Conservation (phyloP, 1,140 invertebrate genomes). For the Drosophila quadrilineata region DNA sequence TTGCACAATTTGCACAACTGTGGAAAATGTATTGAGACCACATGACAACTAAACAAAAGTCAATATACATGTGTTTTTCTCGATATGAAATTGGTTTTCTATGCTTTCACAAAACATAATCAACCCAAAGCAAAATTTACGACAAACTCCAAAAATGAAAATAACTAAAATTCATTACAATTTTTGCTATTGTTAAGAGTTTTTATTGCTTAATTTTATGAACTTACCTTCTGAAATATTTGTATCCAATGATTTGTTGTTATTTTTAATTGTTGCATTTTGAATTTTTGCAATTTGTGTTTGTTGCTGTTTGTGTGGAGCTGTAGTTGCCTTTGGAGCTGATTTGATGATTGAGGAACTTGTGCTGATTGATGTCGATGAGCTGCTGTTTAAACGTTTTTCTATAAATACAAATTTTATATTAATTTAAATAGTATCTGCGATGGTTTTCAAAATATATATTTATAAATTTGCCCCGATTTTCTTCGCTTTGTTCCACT, state of each 20-base stretch:
- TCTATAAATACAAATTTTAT: constrained; percentile 18
- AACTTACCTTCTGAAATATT: constrained; percentile 58
- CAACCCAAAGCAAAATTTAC: constrained; percentile 13
- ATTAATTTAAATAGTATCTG: neutral
- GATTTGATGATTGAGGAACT: neutral
- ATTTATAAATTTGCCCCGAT: no score
- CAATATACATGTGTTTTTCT: no score
- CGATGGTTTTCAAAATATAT: no score
- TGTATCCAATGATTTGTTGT: constrained; percentile 14
- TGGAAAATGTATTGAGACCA: constrained; percentile 12
- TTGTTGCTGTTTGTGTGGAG: constrained; percentile 2
- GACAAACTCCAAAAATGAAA: no score
- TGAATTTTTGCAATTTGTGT: constrained; percentile 34
- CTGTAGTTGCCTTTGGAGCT: neutral
- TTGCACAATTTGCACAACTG: constrained; percentile 7
- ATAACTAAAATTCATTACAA: constrained; percentile 30
- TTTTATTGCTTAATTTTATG: constrained; percentile 7
- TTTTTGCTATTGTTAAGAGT: constrained; percentile 21
- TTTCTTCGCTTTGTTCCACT: no score
- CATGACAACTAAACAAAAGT: constrained; percentile 18
- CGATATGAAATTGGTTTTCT: constrained; percentile 35
- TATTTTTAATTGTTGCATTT: constrained; percentile 34
- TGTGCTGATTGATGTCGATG: neutral
- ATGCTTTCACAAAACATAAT: constrained; percentile 52
- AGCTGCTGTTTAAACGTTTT: constrained; percentile 43